Percentiles rank a stretch among this genome's conserved stretches.
Evolutionary conservation across 1,140 invertebrate species (phyloP).

Genomic region (Drosophila watanabei): DNA sequence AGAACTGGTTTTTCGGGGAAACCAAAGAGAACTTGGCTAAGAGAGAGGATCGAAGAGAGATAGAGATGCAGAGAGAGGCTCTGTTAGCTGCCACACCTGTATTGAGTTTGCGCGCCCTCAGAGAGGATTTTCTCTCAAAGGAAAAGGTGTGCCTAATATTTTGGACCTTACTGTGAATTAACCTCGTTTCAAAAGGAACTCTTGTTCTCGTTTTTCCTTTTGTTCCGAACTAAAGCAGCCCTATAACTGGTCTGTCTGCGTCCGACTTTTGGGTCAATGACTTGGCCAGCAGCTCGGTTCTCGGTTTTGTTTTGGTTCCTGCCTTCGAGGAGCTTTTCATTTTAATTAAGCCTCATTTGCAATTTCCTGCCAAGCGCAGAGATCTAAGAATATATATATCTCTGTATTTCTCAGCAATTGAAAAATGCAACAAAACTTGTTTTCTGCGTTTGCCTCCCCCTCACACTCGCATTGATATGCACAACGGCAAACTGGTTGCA

Average conservation of each 20-base stretch:
- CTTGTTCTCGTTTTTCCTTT: slow-evolving; percentile 17
- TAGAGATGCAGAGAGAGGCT: not conserved
- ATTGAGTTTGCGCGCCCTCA: slow-evolving; percentile 63
- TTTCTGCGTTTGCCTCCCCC: slow-evolving; percentile 27
- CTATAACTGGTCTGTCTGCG: slow-evolving; percentile 71
- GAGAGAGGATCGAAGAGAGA: slow-evolving; percentile 12
- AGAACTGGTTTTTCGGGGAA: slow-evolving; percentile 56
- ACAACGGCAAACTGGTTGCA: slow-evolving; percentile 56
- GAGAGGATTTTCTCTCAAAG: slow-evolving; percentile 1
- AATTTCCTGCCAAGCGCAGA: slow-evolving; percentile 40
- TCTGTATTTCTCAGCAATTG: slow-evolving; percentile 45
- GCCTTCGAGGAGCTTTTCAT: slow-evolving; percentile 2
- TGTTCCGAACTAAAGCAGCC: slow-evolving; percentile 50
- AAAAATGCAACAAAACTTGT: slow-evolving; percentile 74
- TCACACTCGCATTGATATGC: slow-evolving; percentile 43
- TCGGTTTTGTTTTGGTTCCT: slow-evolving; percentile 74
- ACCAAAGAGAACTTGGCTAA: slow-evolving; percentile 31
- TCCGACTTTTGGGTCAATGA: slow-evolving; percentile 71
- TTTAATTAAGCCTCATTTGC: slow-evolving; percentile 47
- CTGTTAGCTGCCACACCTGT: slow-evolving; percentile 64
- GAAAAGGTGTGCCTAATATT: slow-evolving; percentile 12
- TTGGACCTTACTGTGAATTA: slow-evolving; percentile 61
- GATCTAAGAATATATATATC: slow-evolving; percentile 14
- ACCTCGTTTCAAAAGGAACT: slow-evolving; percentile 68
- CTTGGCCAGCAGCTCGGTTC: slow-evolving; percentile 49